phyloP scores from a whole-genome alignment of 2,113 vertebrate species.

The Xenotilapia longispinis region DNA sequence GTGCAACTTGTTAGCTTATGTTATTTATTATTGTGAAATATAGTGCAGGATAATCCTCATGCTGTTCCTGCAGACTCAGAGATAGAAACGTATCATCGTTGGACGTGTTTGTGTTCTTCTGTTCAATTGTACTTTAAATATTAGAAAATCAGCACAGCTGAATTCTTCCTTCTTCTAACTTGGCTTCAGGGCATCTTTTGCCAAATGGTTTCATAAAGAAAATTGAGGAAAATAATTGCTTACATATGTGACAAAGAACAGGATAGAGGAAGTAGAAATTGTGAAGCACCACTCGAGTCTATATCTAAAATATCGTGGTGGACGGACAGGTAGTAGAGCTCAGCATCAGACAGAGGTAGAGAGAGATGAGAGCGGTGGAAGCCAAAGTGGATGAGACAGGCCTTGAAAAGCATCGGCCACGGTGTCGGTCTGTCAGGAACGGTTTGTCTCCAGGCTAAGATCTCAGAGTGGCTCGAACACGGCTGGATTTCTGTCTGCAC shows the following conservation, averaged over 20 bases:
- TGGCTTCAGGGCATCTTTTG: background rate
- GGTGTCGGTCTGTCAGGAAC: constrained; percentile 9
- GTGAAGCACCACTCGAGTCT: background rate
- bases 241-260: background rate
- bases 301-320: background rate
- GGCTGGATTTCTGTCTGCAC: background rate
- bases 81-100: background rate
- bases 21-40: background rate
- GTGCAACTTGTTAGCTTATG: background rate
- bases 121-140: background rate
- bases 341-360: background rate
- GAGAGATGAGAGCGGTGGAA: constrained; percentile 20
- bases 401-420: constrained; percentile 48
- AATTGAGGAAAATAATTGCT: background rate
- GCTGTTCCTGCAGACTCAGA: background rate
- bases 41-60: background rate
- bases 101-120: background rate
- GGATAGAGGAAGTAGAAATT: background rate
- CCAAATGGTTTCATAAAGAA: background rate
- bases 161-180: background rate
- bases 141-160: background rate
- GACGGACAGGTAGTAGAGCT: background rate
- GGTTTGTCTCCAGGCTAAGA: constrained; percentile 16
- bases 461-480: background rate
- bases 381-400: constrained; percentile 54